Evolutionary conservation across 2,797 vertebrate species (phyloP).

Genomic region (Psittacula echo): DNA sequence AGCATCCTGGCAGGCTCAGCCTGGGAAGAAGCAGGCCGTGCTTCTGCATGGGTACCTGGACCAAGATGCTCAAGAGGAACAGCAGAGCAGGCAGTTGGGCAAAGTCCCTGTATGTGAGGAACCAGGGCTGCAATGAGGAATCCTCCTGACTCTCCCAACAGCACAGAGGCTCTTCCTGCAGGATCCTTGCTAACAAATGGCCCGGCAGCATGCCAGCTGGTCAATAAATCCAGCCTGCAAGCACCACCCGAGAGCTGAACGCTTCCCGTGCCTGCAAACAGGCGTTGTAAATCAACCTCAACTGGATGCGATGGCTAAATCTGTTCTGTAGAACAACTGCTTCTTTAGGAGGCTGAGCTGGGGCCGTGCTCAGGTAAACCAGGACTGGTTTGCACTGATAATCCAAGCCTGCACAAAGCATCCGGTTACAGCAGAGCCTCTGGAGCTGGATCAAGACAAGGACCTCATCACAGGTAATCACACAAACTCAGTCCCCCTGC

Average conservation of each 20-base stretch:
- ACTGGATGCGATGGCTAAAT: not conserved
- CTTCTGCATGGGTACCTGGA: not conserved
- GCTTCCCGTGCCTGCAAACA: not conserved
- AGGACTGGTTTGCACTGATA: not conserved
- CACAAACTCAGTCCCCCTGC: not conserved
- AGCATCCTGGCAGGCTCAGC: not conserved
- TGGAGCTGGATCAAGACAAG: not conserved
- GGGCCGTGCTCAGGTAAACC: not conserved
- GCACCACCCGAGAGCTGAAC: not conserved
- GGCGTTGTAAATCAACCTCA: not conserved
- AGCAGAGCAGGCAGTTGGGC: not conserved
- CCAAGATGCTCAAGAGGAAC: not conserved
- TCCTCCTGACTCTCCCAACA: not conserved
- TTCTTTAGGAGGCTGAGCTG: not conserved
- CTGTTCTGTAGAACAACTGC: not conserved
- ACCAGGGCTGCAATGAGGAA: not conserved
- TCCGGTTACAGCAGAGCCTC: not conserved
- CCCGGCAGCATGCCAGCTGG: conserved; percentile 21
- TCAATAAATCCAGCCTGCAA: not conserved
- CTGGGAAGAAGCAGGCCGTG: not conserved
- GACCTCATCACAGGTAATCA: not conserved
- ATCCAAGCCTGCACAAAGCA: not conserved
- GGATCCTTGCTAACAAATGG: not conserved
- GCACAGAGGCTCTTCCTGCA: not conserved
- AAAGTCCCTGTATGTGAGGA: not conserved